These are phyloP conservation scores for Lineus longissimus DNA, from an alignment of 1,140 invertebrate genomes.

Conservation along the genomic window DNA sequence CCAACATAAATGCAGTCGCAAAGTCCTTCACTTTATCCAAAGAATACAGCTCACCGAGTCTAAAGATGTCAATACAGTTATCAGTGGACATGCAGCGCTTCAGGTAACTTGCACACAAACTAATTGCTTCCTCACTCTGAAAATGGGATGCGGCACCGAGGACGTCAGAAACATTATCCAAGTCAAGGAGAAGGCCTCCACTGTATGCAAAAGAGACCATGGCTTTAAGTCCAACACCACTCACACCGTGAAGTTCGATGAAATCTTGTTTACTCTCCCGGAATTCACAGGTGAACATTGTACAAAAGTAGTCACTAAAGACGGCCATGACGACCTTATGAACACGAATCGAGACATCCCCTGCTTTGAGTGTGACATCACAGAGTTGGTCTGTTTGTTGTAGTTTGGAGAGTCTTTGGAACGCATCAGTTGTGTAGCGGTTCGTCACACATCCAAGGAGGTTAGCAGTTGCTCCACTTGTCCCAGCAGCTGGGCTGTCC, in stretches of 20 bases:
- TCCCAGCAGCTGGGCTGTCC: no score
- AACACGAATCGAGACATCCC: constrained; percentile 16
- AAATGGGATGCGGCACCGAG: constrained; percentile 45
- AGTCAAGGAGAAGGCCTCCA: constrained; percentile 39
- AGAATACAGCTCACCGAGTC: constrained; percentile 46
- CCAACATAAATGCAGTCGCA: constrained; percentile 37
- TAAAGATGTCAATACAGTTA: constrained; percentile 50
- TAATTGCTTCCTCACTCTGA: constrained; percentile 37
- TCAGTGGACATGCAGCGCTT: constrained; percentile 39
- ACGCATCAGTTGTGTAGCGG: no score
- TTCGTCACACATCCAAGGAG: no score
- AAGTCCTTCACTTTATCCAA: constrained; percentile 25
- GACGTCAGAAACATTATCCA: constrained; percentile 48
- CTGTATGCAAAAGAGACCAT: constrained; percentile 35
- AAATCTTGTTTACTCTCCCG: constrained; percentile 38
- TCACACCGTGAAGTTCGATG: constrained; percentile 45
- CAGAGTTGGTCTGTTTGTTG: no score
- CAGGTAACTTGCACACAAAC: constrained; percentile 47
- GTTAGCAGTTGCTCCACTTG: no score
- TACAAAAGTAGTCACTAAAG: constrained; percentile 61
- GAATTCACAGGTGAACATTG: constrained; percentile 55
- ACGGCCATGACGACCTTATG: constrained; percentile 47
- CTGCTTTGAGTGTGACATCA: no score
- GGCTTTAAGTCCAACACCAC: constrained; percentile 38
- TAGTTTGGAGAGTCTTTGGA: no score